phyloP scores from a whole-genome alignment of 2,113 vertebrate genomes.

The Piliocolobus tephrosceles region DNA sequence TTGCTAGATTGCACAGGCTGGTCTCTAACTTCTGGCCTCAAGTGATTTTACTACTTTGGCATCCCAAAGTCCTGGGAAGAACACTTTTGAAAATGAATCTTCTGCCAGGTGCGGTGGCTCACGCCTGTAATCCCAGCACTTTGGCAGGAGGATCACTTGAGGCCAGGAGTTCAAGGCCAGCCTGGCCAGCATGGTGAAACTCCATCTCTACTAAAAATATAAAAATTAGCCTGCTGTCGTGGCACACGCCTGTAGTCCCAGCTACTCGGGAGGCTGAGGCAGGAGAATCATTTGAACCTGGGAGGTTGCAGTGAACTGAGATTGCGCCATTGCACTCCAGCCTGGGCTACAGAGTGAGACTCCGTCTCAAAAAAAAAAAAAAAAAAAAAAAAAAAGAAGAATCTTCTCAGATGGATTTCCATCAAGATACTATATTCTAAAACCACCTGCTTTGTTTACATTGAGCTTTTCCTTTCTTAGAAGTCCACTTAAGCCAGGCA shows the following conservation, averaged over 20 bases:
- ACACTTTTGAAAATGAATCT: neutral
- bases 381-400: neutral
- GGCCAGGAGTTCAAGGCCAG: neutral
- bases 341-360: neutral
- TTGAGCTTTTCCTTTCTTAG: neutral
- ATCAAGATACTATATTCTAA: neutral
- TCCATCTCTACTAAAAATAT: neutral
- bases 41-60: no score
- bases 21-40: no score
- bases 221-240: neutral
- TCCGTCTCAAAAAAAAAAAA: neutral
- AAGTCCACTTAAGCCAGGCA: neutral
- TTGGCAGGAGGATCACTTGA: neutral
- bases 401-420: neutral
- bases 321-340: neutral
- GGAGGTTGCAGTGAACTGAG: neutral
- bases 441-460: neutral
- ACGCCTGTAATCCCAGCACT: neutral
- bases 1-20: no score
- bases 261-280: neutral
- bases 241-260: neutral
- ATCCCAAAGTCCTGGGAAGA: neutral
- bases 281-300: neutral
- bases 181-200: neutral
- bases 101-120: neutral